A percentile compares a stretch with the other conserved stretches of the same genome.
These are phyloP conservation scores for Tethya wilhelma DNA, from an alignment of 37 sponge, comb jelly and placozoan genomes.

Conservation along the genomic window DNA sequence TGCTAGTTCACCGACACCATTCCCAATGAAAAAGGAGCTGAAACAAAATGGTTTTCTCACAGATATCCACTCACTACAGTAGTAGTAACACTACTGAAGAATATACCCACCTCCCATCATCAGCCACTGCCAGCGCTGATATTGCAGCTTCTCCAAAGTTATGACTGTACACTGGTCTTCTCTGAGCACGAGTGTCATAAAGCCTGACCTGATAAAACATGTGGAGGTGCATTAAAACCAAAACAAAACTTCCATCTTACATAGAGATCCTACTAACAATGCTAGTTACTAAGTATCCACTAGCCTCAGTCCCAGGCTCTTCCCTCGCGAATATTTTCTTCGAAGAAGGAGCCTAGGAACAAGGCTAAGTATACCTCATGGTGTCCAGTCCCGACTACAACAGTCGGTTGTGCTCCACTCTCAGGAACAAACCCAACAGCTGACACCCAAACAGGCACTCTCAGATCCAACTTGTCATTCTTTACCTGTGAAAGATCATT, in stretches of 20 bases:
- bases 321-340: no score
- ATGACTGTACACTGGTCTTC: constrained; percentile 65
- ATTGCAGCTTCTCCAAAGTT: constrained; percentile 68
- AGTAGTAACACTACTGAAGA: no score
- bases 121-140: constrained; percentile 51
- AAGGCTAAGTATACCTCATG: constrained; percentile 63
- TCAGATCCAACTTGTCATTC: constrained; percentile 68
- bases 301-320: no score
- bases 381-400: constrained; percentile 76
- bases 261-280: no score
- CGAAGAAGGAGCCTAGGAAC: no score
- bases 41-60: no score
- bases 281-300: no score
- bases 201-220: constrained; percentile 74
- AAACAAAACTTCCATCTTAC: no score
- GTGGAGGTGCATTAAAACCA: no score
- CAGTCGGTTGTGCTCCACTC: constrained; percentile 38
- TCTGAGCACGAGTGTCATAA: constrained; percentile 82
- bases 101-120: constrained; percentile 66
- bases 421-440: constrained; percentile 39
- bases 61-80: no score
- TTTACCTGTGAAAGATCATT: constrained; percentile 29
- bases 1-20: no score
- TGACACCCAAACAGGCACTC: constrained; percentile 86
- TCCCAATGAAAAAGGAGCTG: no score